A percentile compares a stretch with the other conserved stretches of the same genome.
Evolutionary conservation across 2,113 vertebrate genomes (phyloP).

Genomic region (Rhynchopsitta pachyrhyncha): DNA sequence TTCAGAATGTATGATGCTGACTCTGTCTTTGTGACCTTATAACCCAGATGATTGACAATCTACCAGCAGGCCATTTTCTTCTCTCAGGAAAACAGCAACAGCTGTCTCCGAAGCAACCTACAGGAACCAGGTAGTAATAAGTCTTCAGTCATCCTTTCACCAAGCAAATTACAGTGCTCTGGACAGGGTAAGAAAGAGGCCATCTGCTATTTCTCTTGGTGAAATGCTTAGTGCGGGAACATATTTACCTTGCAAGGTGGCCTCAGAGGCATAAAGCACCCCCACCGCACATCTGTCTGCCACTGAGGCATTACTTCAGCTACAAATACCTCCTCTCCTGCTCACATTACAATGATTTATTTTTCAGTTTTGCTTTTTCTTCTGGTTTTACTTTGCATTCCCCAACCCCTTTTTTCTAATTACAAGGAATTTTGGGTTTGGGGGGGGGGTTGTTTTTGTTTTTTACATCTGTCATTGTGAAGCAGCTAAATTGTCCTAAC

Average conservation of each 20-base stretch:
- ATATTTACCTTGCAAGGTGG: neutral
- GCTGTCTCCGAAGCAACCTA: neutral
- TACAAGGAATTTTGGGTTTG: neutral
- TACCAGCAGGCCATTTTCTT: neutral
- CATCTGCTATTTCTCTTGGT: constrained; percentile 34
- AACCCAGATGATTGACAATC: constrained; percentile 26
- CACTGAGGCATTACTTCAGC: neutral
- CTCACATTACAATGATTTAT: neutral
- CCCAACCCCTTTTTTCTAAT: neutral
- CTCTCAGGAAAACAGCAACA: constrained; percentile 37
- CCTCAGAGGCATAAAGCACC: neutral
- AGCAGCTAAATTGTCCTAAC: neutral
- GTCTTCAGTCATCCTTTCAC: constrained; percentile 16
- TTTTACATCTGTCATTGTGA: neutral
- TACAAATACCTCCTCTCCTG: neutral
- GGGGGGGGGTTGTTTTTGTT: rapidly evolving
- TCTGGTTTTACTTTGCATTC: neutral
- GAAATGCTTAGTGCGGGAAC: neutral
- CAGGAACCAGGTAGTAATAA: neutral
- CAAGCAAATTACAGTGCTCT: constrained; percentile 12
- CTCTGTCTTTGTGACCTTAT: neutral
- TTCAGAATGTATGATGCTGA: neutral
- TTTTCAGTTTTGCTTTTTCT: neutral
- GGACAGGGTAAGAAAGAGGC: neutral
- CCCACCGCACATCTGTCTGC: neutral